Base-by-base conservation (phyloP, 1,140 invertebrate genomes). In the Chelonus insularis region DNA sequence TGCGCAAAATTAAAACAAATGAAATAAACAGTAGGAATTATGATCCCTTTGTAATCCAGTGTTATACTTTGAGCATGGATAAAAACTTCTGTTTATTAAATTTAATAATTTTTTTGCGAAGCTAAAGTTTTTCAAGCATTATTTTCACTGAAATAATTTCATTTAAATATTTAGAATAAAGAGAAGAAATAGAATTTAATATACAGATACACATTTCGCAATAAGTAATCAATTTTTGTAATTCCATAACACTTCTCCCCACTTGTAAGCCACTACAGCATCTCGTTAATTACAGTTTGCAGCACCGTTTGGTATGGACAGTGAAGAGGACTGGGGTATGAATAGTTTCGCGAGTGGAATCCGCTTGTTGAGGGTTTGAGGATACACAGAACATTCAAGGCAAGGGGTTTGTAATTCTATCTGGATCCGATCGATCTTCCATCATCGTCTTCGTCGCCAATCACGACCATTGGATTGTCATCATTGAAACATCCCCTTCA, bases 401-500 rank as follows among this genome's bases (percentile, higher is more conserved):
- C 18, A 12, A 21, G n/a, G 12, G 50, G 32, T 50, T 50, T 50
- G 50, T 55, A 55, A 55, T 55, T 55, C 52, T 55, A 55, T 55
- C 52, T 39, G 52, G 7, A 55, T 55, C 21, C 34, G 34, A 55
- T 55, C 52, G 52, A 55, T 55, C 36, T 32, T 55, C 52, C 52
- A 55, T 55, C 52, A 55, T 55, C 52, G 52, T 55, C 52, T 55
- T 39, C 20, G 52, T 55, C 52, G 39, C 52, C 52, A 55, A 55
- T 55, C 52, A 55, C 34, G 18, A 32, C 29, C 16, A 39, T 39
- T 18, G 34, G 16, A 14, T 41, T 55, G 52, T 55, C 52, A 55
- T 55, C 29, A 29, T 20, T 12, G 34, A n/a, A 16, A 43, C 41
- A 12, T 16, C 16, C 41, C 16, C 12, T 16, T 16, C 41, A 12